These are phyloP conservation scores for Metallyticus violacea DNA, from an alignment of 2,888 invertebrate genomes.

Conservation along the genomic window DNA sequence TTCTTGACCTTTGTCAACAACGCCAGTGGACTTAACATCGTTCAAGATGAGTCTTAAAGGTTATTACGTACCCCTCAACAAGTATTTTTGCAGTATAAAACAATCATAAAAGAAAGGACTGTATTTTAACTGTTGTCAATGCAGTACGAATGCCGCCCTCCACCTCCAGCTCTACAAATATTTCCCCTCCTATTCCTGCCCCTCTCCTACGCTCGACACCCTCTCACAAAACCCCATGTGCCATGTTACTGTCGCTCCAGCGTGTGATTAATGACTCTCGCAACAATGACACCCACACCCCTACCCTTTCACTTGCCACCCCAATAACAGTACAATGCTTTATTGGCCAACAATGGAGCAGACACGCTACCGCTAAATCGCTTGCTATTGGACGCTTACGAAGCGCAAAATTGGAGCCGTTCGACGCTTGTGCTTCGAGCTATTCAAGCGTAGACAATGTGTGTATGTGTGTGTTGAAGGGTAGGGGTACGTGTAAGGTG, in stretches of 20 bases:
- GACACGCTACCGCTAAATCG: constrained; percentile 27
- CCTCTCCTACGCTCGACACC: background rate
- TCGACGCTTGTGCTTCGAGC: constrained; percentile 12
- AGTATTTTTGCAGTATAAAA: background rate
- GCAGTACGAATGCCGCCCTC: background rate
- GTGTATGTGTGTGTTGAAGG: constrained; percentile 16
- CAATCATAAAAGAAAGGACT: background rate
- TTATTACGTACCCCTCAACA: background rate
- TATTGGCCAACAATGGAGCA: constrained; percentile 26
- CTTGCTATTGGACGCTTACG: constrained; percentile 25
- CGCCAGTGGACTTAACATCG: too few relatives aligned
- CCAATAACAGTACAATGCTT: constrained; percentile 26
- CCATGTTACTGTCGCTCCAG: constrained; percentile 25
- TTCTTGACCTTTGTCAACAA: too few relatives aligned
- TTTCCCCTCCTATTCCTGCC: background rate
- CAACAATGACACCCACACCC: constrained; percentile 21
- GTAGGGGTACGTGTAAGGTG: background rate
- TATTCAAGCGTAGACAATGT: constrained; percentile 16
- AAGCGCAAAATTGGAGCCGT: constrained; percentile 24
- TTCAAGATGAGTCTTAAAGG: background rate
- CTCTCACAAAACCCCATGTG: constrained; percentile 24
- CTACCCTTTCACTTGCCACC: background rate
- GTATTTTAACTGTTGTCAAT: background rate
- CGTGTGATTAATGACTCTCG: constrained; percentile 27
- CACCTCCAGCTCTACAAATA: too few relatives aligned